Percentiles rank a stretch among this genome's conserved stretches.
Conservation (phyloP, 2,113 vertebrate genomes). For the Acanthochromis polyacanthus region DNA sequence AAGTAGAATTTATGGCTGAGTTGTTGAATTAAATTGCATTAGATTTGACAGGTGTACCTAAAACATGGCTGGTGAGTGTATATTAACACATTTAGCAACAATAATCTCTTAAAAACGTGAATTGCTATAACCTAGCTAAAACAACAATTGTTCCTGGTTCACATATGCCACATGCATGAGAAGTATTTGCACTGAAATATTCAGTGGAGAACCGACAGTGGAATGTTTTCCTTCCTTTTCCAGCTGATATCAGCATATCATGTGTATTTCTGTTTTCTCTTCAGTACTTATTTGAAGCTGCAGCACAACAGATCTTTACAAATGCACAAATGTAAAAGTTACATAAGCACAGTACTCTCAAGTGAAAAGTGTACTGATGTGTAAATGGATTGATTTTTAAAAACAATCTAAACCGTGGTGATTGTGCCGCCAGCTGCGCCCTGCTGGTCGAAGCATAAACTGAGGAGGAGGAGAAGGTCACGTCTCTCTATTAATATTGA, state of each 20-base stretch:
- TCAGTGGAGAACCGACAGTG: background rate
- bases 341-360: background rate
- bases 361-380: background rate
- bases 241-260: background rate
- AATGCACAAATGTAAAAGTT: background rate
- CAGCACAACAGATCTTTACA: background rate
- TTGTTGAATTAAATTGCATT: too few relatives aligned
- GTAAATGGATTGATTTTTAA: background rate
- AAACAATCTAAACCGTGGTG: background rate
- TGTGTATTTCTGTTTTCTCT: background rate
- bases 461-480: slow-evolving; percentile 44
- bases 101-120: background rate
- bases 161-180: background rate
- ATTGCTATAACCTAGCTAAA: background rate
- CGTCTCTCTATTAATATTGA: slow-evolving; percentile 45
- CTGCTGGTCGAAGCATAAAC: slow-evolving; percentile 32
- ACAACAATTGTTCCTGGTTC: too few relatives aligned
- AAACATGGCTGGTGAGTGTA: too few relatives aligned
- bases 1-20: too few relatives aligned
- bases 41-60: too few relatives aligned
- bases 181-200: background rate
- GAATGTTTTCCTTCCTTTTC: background rate
- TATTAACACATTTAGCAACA: background rate
- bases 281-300: background rate
- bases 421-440: slow-evolving; percentile 39